phyloP scores from a whole-genome alignment of 2,797 vertebrate genomes.

The Syngnathus rostellatus region DNA sequence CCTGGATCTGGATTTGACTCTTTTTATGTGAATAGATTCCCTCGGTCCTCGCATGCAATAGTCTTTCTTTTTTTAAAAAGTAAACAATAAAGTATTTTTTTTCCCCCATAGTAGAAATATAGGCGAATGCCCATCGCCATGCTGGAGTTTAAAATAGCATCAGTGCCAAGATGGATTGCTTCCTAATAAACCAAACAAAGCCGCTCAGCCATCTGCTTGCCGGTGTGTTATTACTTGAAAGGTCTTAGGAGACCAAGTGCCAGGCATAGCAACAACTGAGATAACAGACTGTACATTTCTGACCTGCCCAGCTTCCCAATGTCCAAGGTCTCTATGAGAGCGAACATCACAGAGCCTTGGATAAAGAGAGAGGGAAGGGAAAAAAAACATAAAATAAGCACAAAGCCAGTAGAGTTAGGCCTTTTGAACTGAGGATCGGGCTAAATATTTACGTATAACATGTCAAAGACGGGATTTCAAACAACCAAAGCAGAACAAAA shows the following conservation, averaged over 20 bases:
- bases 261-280: constrained; percentile 25
- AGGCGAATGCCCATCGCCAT: background rate
- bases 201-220: constrained; percentile 39
- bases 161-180: constrained; percentile 26
- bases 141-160: constrained; percentile 19
- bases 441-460: constrained; percentile 49
- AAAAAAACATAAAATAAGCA: constrained; percentile 11
- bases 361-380: constrained; percentile 1
- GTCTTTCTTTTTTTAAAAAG: background rate
- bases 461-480: constrained; percentile 40
- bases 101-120: background rate
- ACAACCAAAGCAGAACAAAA: background rate
- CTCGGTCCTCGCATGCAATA: background rate
- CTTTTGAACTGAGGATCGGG: constrained; percentile 59
- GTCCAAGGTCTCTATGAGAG: constrained; percentile 28
- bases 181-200: constrained; percentile 39
- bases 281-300: constrained; percentile 26
- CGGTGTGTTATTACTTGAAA: constrained; percentile 22
- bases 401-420: constrained; percentile 31
- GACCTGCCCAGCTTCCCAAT: constrained; percentile 35
- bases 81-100: background rate
- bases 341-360: constrained; percentile 25
- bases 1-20: too few relatives aligned
- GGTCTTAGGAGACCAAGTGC: constrained; percentile 40
- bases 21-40: background rate